phyloP scores from a whole-genome alignment of 2,113 vertebrate genomes.

The Poeciliopsis turrubarensis region DNA sequence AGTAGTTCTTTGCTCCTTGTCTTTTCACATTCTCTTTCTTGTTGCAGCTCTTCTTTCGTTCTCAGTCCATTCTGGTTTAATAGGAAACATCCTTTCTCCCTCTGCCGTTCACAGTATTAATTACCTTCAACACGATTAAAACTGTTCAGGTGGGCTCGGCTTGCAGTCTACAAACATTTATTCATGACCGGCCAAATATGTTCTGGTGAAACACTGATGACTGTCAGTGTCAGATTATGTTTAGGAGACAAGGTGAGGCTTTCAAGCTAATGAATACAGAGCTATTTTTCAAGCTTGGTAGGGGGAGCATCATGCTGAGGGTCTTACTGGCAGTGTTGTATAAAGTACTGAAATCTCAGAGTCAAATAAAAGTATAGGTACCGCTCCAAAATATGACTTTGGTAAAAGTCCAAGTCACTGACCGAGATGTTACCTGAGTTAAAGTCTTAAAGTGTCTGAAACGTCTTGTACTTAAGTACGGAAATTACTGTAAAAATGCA shows the following conservation, averaged over 20 bases:
- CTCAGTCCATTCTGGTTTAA: slow-evolving; percentile 44
- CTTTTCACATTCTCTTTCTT: slow-evolving; percentile 59
- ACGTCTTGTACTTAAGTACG: too few species aligned
- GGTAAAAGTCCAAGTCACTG: too few species aligned
- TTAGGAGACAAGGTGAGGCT: neutral
- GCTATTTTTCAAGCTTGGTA: neutral
- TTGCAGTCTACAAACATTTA: neutral
- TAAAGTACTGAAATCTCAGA: too few species aligned
- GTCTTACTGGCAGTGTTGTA: too few species aligned
- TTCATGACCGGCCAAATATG: neutral
- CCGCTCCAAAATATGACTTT: too few species aligned
- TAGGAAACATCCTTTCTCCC: slow-evolving; percentile 41
- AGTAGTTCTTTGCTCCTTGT: slow-evolving; percentile 59
- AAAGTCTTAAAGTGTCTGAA: too few species aligned
- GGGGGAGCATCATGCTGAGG: neutral
- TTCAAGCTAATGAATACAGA: neutral
- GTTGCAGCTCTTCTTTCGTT: slow-evolving; percentile 40
- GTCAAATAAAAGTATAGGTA: too few species aligned
- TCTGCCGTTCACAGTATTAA: slow-evolving; percentile 11
- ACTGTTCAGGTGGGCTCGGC: neutral
- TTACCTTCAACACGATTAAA: neutral
- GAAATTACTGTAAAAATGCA: too few species aligned
- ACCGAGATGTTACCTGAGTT: too few species aligned
- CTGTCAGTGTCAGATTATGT: neutral
- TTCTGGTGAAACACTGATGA: neutral